Conservation (phyloP, 1,140 invertebrate genomes). For the Ruditapes philippinarum region DNA sequence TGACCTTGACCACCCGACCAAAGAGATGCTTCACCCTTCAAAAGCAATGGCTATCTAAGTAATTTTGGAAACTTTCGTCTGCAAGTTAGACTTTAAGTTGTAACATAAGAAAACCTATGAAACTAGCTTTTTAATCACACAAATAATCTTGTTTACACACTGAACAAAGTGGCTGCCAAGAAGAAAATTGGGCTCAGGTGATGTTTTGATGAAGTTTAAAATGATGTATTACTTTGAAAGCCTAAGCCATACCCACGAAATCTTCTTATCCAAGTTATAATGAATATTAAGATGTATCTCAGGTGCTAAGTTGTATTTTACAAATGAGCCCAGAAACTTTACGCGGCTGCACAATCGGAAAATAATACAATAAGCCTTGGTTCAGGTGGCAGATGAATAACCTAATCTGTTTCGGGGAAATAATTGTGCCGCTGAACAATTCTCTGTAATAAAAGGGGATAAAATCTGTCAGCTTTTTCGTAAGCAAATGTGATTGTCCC, state of each 20-base stretch:
- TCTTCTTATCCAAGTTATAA: not conserved
- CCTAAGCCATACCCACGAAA: not conserved
- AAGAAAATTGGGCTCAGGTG: not conserved
- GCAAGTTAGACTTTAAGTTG: no score
- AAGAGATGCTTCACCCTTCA: no score
- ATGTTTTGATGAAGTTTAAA: not conserved
- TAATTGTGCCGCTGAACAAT: conserved; percentile 2
- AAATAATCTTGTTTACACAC: no score
- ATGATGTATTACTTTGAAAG: not conserved
- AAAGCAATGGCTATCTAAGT: no score
- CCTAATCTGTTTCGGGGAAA: conserved; percentile 21
- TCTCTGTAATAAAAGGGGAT: not conserved
- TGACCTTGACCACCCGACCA: no score
- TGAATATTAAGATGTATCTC: not conserved
- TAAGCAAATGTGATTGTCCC: not conserved
- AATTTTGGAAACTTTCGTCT: no score
- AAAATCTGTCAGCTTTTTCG: not conserved
- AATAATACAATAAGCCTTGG: conserved; percentile 15
- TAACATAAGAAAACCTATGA: no score
- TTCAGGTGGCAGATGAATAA: not conserved
- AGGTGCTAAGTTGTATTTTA: not conserved
- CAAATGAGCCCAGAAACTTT: not conserved
- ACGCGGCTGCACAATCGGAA: not conserved
- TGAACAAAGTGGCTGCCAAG: no score
- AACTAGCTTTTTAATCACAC: no score